Evolutionary conservation across 2,797 vertebrate species (phyloP).

Genomic region (Columba guinea): DNA sequence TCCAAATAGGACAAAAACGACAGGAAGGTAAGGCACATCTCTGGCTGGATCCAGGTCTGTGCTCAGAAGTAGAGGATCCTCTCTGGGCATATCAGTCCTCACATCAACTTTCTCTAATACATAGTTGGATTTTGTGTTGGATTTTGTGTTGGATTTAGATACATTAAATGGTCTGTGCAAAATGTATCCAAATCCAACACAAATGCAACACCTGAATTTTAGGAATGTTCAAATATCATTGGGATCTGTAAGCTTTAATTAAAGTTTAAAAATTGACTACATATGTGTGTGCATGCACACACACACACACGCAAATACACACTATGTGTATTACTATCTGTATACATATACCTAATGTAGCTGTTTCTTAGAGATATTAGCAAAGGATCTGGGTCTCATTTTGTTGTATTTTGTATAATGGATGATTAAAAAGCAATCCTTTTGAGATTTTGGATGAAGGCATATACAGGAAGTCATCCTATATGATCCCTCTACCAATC

Average conservation of each 20-base stretch:
- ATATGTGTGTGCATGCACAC: too few species aligned
- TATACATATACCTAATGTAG: not conserved
- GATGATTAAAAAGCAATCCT: not conserved
- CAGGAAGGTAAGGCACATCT: not conserved
- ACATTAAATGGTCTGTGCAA: not conserved
- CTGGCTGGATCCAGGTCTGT: accelerated
- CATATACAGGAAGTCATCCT: not conserved
- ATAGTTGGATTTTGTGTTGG: not conserved
- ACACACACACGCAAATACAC: not conserved
- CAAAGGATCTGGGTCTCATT: not conserved
- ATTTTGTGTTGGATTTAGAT: not conserved
- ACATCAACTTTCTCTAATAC: not conserved
- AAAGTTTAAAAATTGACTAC: not conserved
- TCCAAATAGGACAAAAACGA: not conserved
- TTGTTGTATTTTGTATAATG: not conserved
- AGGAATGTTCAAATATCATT: not conserved
- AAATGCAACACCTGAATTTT: not conserved
- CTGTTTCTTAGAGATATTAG: not conserved
- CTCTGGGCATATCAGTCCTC: not conserved
- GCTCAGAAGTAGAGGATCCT: not conserved
- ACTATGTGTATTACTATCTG: accelerated
- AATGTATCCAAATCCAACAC: not conserved
- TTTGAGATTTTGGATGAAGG: not conserved
- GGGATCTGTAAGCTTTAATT: not conserved
- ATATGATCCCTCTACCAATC: not conserved